These are phyloP conservation scores for Leptothorax acervorum DNA, from an alignment of 2,888 invertebrate genomes.

Conservation along the genomic window DNA sequence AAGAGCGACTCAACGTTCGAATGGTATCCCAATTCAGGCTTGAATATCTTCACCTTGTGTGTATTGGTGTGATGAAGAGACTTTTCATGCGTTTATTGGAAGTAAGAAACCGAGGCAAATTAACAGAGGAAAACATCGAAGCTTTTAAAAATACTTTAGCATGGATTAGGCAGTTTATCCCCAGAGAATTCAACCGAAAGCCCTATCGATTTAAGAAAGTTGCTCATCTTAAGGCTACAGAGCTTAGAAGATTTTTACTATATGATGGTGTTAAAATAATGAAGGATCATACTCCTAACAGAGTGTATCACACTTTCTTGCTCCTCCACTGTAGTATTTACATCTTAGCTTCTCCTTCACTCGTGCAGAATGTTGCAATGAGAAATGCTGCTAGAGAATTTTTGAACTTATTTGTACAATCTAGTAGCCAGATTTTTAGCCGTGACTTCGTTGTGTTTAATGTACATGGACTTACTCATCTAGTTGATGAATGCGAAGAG, in stretches of 20 bases:
- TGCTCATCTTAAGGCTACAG: slow-evolving; percentile 13
- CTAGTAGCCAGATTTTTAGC: background rate
- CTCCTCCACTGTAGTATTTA: background rate
- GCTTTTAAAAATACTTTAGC: slow-evolving; percentile 7
- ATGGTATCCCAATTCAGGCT: slow-evolving; percentile 10
- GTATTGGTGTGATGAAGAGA: background rate
- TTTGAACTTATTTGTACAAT: slow-evolving; percentile 11
- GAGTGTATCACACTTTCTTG: background rate
- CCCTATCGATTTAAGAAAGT: slow-evolving; percentile 11
- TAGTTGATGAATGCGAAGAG: slow-evolving; percentile 17
- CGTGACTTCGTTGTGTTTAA: slow-evolving; percentile 13
- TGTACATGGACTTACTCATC: slow-evolving; percentile 4
- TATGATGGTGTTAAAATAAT: slow-evolving; percentile 27
- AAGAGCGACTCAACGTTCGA: background rate
- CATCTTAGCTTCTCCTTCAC: slow-evolving; percentile 5
- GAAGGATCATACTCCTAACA: background rate
- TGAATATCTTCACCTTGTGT: slow-evolving; percentile 14
- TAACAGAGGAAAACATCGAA: background rate
- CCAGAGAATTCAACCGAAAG: background rate
- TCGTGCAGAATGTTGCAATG: slow-evolving; percentile 7
- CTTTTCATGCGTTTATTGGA: slow-evolving; percentile 19
- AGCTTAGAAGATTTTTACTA: slow-evolving; percentile 19
- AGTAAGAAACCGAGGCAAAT: slow-evolving; percentile 7
- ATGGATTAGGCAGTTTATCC: slow-evolving; percentile 7
- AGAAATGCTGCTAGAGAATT: slow-evolving; percentile 1